These are phyloP conservation scores for Rhopalosiphum padi DNA, from an alignment of 1,140 invertebrate species.

Conservation along the genomic window DNA sequence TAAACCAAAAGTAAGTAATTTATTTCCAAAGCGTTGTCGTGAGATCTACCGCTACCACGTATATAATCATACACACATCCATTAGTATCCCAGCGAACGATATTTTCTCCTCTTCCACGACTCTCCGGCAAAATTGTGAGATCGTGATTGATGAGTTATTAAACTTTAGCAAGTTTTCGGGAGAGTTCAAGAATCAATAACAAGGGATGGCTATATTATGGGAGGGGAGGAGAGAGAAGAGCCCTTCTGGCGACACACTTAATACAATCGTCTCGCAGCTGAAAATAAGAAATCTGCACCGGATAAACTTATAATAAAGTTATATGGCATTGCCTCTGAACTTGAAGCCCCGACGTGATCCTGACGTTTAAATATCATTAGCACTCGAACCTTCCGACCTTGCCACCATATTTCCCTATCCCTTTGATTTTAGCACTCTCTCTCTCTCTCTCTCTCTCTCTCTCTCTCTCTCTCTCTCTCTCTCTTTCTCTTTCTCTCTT, in stretches of 20 bases:
- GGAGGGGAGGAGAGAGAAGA: neutral
- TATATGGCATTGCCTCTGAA: slow-evolving; percentile 11
- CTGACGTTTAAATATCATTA: slow-evolving; percentile 47
- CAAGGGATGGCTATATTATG: neutral
- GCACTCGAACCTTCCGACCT: neutral
- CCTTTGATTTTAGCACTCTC: neutral
- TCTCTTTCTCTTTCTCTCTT: neutral
- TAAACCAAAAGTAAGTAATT: neutral
- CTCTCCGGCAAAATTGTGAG: neutral
- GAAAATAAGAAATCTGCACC: neutral
- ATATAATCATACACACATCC: too few species aligned
- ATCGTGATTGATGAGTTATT: slow-evolving; percentile 40
- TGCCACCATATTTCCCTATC: neutral
- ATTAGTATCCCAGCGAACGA: neutral
- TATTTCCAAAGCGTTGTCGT: neutral
- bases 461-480: too few species aligned
- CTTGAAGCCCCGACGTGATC: neutral
- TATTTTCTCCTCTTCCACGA: neutral
- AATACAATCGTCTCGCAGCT: neutral
- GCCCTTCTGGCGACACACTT: slow-evolving; percentile 10
- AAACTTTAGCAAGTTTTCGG: slow-evolving; percentile 26
- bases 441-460: neutral
- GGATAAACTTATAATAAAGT: slow-evolving; percentile 48
- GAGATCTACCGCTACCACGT: neutral
- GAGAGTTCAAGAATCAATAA: slow-evolving; percentile 49